phyloP scores from a whole-genome alignment of 2,888 invertebrate genomes.

The Blastobasis lacticolella region DNA sequence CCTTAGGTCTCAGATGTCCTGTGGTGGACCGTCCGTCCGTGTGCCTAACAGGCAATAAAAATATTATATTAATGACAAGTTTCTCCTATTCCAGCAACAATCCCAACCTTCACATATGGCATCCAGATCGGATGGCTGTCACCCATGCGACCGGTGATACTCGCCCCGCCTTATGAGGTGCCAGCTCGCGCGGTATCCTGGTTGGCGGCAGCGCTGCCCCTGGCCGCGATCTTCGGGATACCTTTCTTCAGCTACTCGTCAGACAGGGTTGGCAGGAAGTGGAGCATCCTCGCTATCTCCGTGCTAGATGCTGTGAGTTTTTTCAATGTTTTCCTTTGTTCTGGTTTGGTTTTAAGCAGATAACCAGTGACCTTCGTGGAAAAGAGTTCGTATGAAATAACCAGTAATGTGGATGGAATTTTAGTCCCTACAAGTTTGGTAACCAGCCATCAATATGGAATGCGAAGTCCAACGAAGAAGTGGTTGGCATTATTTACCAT shows the following conservation, averaged over 20 bases:
- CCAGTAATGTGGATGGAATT: too few relatives aligned
- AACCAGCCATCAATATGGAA: too few relatives aligned
- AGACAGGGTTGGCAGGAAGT: conserved; percentile 61
- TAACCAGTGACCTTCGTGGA: too few relatives aligned
- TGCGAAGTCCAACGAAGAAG: too few relatives aligned
- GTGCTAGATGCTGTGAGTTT: conserved; percentile 64
- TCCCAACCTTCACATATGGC: conserved; percentile 67
- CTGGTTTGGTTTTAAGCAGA: too few relatives aligned
- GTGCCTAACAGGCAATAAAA: too few relatives aligned
- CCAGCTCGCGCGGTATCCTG: conserved; percentile 56
- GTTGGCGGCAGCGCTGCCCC: conserved; percentile 66
- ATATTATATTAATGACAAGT: too few relatives aligned
- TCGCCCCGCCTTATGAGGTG: conserved; percentile 39
- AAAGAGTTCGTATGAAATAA: too few relatives aligned
- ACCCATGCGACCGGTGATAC: conserved; percentile 44
- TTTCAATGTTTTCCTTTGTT: neutral
- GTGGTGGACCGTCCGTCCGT: too few relatives aligned
- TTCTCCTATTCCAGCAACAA: conserved; percentile 47
- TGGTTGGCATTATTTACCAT: too few relatives aligned
- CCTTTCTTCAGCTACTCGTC: conserved; percentile 64
- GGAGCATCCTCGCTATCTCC: conserved; percentile 60
- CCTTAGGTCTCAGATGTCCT: too few relatives aligned
- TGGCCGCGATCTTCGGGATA: conserved; percentile 65
- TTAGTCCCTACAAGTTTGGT: too few relatives aligned
- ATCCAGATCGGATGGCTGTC: conserved; percentile 70